These are phyloP conservation scores for Aradophagus sp. DNA, from an alignment of 1,140 invertebrate genomes.

Conservation along the genomic window DNA sequence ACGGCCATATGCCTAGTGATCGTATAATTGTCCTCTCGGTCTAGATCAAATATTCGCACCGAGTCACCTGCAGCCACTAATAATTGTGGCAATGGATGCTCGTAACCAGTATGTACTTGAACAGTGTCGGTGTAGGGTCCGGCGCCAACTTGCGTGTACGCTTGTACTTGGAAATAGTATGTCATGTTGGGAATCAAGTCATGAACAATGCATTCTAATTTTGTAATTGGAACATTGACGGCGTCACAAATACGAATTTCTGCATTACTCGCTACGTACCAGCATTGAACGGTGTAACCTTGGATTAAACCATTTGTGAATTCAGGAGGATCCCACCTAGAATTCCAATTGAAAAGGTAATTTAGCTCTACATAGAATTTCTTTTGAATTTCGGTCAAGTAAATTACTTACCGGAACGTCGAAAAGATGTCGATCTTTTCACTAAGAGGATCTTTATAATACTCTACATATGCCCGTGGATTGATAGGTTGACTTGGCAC, in stretches of 20 bases:
- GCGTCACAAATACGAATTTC: conserved; percentile 63
- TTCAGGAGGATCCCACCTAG: conserved; percentile 84
- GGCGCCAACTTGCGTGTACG: conserved; percentile 84
- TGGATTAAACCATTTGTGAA: conserved; percentile 83
- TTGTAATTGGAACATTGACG: conserved; percentile 54
- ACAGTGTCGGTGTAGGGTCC: conserved; percentile 80
- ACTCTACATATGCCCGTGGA: conserved; percentile 81
- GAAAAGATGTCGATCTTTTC: conserved; percentile 74
- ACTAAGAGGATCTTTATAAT: conserved; percentile 65
- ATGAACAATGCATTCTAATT: conserved; percentile 76
- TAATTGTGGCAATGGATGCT: conserved; percentile 85
- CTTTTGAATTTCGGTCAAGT: too few relatives aligned
- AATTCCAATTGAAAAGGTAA: too few relatives aligned
- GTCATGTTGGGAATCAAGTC: conserved; percentile 78
- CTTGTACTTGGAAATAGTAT: conserved; percentile 87
- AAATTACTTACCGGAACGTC: conserved; percentile 73
- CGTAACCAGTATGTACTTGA: conserved; percentile 78
- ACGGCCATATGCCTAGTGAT: conserved; percentile 79
- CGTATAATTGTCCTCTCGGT: conserved; percentile 77
- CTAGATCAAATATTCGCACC: conserved; percentile 83
- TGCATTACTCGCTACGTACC: conserved; percentile 71
- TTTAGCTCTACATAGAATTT: too few relatives aligned
- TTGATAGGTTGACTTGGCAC: conserved; percentile 82
- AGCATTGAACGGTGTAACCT: conserved; percentile 83
- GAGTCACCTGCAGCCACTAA: conserved; percentile 83